phyloP scores from a whole-genome alignment of 2,888 invertebrate genomes.

The Thymelicus lineola region DNA sequence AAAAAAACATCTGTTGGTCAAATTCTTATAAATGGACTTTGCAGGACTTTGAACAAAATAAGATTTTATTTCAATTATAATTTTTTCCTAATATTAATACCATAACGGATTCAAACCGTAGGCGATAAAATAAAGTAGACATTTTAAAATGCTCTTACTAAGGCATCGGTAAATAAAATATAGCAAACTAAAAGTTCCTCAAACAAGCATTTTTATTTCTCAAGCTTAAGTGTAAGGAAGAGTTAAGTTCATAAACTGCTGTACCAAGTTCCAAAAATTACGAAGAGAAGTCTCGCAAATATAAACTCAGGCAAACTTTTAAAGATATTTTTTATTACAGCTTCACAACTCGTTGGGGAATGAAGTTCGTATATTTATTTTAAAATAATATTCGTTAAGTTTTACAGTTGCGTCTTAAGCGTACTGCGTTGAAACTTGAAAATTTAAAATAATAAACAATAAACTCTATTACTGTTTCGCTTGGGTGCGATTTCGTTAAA shows the following conservation, averaged over 20 bases:
- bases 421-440: background rate
- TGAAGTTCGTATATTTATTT: slow-evolving; percentile 16
- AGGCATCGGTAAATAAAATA: slow-evolving; percentile 11
- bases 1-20: too few species aligned
- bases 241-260: slow-evolving; percentile 30
- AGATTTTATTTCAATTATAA: too few species aligned
- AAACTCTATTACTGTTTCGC: too few species aligned
- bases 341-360: slow-evolving; percentile 10
- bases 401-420: background rate
- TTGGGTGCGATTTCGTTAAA: too few species aligned
- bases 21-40: too few species aligned
- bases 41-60: too few species aligned
- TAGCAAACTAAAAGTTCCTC: slow-evolving; percentile 21
- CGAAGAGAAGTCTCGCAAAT: slow-evolving; percentile 31
- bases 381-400: slow-evolving; percentile 9
- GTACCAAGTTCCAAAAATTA: slow-evolving; percentile 30
- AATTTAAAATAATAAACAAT: background rate
- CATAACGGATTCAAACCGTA: too few species aligned
- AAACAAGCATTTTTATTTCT: slow-evolving; percentile 19
- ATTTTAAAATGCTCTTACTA: background rate
- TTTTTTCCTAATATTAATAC: too few species aligned
- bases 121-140: too few species aligned
- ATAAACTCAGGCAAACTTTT: slow-evolving; percentile 18
- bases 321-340: slow-evolving; percentile 32
- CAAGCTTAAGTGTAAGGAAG: slow-evolving; percentile 24